These are phyloP conservation scores for Cyprinodon diabolis DNA, from an alignment of 2,797 vertebrate species.

Conservation along the genomic window DNA sequence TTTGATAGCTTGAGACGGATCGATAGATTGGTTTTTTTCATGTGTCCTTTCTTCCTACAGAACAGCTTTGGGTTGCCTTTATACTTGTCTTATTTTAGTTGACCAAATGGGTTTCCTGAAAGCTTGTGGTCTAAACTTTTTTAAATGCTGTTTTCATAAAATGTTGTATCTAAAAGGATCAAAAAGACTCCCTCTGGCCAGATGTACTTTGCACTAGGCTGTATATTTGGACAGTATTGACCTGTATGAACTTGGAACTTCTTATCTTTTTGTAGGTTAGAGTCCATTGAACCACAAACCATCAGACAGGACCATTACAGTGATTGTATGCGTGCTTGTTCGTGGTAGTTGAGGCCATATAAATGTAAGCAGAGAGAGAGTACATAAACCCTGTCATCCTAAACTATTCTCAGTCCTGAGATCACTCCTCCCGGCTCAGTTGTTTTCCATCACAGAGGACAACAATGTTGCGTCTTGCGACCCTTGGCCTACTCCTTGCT, in stretches of 20 bases:
- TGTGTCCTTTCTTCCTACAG: not conserved
- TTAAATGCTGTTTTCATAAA: not conserved
- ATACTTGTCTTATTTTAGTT: not conserved
- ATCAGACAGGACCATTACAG: not conserved
- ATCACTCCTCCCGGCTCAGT: not conserved
- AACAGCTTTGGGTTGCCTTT: not conserved
- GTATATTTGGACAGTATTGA: not conserved
- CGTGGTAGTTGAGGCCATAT: not conserved
- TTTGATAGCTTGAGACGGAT: not conserved
- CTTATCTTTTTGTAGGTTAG: constrained; percentile 36
- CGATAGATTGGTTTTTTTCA: not conserved
- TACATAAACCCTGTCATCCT: constrained; percentile 25
- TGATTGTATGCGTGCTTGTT: not conserved
- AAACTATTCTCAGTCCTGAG: constrained; percentile 10
- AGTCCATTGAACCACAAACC: constrained; percentile 22
- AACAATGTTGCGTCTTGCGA: constrained; percentile 25
- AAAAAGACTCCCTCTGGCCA: not conserved
- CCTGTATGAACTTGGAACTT: not conserved
- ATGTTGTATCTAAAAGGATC: not conserved
- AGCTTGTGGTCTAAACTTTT: not conserved
- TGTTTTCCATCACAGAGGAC: not conserved
- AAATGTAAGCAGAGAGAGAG: not conserved
- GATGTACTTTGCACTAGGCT: constrained; percentile 23
- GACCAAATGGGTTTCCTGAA: not conserved
- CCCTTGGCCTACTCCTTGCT: constrained; percentile 48